A percentile compares a stretch with the other conserved stretches of the same genome.
phyloP scores from a whole-genome alignment of 1,140 invertebrate species.

The Leptinotarsa texana region DNA sequence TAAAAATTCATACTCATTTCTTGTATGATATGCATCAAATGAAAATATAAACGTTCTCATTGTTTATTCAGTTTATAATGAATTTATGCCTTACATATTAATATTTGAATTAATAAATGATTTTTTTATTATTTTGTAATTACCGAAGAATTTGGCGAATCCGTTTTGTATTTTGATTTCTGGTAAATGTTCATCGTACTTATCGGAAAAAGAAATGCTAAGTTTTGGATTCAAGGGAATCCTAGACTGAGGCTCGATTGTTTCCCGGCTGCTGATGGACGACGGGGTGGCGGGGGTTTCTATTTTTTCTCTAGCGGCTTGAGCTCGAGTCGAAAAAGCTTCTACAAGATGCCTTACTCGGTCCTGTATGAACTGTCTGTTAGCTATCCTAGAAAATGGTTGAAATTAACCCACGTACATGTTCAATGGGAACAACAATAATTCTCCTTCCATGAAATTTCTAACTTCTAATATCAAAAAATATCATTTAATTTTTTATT shows the following conservation, averaged over 20 bases:
- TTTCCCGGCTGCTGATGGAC: conserved; percentile 53
- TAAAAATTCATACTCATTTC: too few relatives aligned
- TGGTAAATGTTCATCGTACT: conserved; percentile 32
- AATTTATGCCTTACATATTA: too few relatives aligned
- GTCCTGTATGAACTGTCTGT: conserved; percentile 56
- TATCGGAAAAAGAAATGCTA: conserved; percentile 43
- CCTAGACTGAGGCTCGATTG: conserved; percentile 21
- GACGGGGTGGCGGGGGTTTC: conserved; percentile 67
- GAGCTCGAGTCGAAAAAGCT: conserved; percentile 64
- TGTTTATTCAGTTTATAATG: too few relatives aligned
- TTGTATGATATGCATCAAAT: too few relatives aligned
- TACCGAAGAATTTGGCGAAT: conserved; percentile 17
- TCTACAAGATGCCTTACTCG: conserved; percentile 63
- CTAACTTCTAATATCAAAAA: too few relatives aligned
- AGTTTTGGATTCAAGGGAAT: conserved; percentile 33
- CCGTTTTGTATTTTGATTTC: conserved; percentile 16
- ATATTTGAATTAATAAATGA: too few relatives aligned
- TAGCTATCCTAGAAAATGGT: conserved; percentile 36
- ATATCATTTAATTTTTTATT: too few relatives aligned
- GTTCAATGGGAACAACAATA: too few relatives aligned
- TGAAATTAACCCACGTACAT: not conserved
- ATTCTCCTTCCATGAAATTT: too few relatives aligned
- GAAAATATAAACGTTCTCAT: too few relatives aligned
- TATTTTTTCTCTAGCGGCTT: conserved; percentile 61
- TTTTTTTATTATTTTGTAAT: not conserved